Evolutionary conservation across 1,140 invertebrate genomes (phyloP).

Genomic region (Heliconius nattereri): DNA sequence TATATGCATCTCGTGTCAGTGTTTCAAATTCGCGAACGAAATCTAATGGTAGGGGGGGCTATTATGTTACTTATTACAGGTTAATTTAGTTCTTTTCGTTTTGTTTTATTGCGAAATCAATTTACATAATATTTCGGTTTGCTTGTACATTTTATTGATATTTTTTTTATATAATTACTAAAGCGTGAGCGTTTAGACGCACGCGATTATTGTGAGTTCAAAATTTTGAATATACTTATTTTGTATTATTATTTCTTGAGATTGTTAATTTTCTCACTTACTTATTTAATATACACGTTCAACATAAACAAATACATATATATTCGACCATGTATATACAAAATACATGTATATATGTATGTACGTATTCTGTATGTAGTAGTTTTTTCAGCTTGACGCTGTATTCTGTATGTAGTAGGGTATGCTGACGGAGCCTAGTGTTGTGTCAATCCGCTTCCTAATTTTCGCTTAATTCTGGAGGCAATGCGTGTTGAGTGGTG

Average conservation of each 20-base stretch:
- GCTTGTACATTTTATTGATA: not conserved
- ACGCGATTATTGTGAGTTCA: not conserved
- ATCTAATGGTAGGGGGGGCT: conserved; percentile 39
- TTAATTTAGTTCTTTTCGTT: not conserved
- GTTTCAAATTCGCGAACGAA: conserved; percentile 54
- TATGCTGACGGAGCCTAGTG: too few relatives aligned
- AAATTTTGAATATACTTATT: not conserved
- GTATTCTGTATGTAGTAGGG: too few relatives aligned
- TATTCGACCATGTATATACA: too few relatives aligned
- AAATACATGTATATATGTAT: too few relatives aligned
- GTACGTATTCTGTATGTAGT: too few relatives aligned
- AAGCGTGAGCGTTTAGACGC: not conserved
- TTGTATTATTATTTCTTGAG: not conserved
- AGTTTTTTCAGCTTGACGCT: too few relatives aligned
- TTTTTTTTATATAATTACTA: not conserved
- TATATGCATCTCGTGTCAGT: conserved; percentile 60
- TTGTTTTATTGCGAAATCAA: not conserved
- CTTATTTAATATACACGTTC: too few relatives aligned
- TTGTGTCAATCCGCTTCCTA: too few relatives aligned
- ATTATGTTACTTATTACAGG: conserved; percentile 20
- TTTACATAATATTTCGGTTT: not conserved
- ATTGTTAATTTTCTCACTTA: too few relatives aligned
- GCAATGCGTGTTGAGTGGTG: too few relatives aligned
- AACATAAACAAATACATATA: too few relatives aligned
- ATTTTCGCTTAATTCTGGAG: too few relatives aligned